Conservation (phyloP, 1,140 invertebrate genomes). For the Sarcophaga peregrina region DNA sequence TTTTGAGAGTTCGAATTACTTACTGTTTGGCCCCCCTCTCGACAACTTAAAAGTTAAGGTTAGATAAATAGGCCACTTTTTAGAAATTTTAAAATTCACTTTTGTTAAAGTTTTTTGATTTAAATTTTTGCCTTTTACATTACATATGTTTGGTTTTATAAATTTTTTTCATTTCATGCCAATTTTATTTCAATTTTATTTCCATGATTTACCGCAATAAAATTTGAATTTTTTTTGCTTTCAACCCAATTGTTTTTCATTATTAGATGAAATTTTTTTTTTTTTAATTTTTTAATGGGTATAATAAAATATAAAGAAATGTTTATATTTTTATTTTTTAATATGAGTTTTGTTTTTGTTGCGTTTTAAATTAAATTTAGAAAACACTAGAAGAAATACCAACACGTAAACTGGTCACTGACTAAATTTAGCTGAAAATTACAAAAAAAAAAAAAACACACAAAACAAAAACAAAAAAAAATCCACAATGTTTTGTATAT, state of each 20-base stretch:
- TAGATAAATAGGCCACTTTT: no score
- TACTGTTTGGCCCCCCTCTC: no score
- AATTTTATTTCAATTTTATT: not conserved
- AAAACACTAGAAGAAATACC: constrained; percentile 4
- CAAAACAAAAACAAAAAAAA: not conserved
- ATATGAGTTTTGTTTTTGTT: not conserved
- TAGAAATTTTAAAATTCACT: no score
- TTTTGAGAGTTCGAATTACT: no score
- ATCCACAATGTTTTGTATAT: not conserved
- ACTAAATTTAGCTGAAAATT: constrained; percentile 10
- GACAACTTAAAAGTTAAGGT: no score
- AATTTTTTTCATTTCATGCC: not conserved
- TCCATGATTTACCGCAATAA: not conserved
- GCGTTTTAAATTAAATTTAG: not conserved
- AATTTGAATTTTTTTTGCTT: not conserved
- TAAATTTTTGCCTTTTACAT: not conserved
- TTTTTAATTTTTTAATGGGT: not conserved
- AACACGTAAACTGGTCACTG: constrained; percentile 24
- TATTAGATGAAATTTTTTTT: not conserved
- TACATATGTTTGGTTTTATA: not conserved
- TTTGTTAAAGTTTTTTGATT: not conserved
- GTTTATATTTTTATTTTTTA: not conserved
- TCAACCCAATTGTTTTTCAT: not conserved
- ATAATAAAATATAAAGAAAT: not conserved
- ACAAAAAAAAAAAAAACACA: not conserved